These are phyloP conservation scores for Cyrtonyx montezumae DNA, from an alignment of 2,113 vertebrate genomes.

Conservation along the genomic window DNA sequence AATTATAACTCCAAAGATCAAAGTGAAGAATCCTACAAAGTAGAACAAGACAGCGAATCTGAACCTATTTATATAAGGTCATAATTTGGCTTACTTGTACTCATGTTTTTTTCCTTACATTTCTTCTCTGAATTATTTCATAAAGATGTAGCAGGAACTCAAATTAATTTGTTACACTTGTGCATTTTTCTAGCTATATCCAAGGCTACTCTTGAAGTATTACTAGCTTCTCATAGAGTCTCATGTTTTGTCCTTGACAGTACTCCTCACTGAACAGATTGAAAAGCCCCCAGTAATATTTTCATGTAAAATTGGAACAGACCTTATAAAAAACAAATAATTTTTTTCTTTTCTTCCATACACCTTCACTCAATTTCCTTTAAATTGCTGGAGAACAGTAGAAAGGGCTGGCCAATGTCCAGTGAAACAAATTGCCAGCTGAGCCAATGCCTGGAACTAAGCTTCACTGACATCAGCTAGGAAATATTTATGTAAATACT, in stretches of 20 bases:
- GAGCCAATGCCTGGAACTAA: neutral
- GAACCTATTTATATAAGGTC: neutral
- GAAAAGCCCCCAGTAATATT: neutral
- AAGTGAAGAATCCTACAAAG: neutral
- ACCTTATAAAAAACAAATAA: neutral
- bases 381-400: neutral
- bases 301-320: neutral
- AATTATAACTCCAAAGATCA: neutral
- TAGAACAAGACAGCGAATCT: neutral
- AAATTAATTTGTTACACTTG: neutral
- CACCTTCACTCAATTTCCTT: neutral
- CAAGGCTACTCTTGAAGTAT: neutral
- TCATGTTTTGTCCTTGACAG: neutral
- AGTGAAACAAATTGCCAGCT: neutral
- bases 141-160: neutral
- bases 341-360: neutral
- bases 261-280: neutral
- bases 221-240: neutral
- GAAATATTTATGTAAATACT: neutral
- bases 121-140: neutral
- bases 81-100: neutral
- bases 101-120: neutral
- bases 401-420: neutral
- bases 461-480: neutral
- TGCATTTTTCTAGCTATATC: neutral